Evolutionary conservation across 2,797 vertebrate species (phyloP), one percentile per base, ranked within the genome.

Genomic region (Eospalax fontanierii): DNA sequence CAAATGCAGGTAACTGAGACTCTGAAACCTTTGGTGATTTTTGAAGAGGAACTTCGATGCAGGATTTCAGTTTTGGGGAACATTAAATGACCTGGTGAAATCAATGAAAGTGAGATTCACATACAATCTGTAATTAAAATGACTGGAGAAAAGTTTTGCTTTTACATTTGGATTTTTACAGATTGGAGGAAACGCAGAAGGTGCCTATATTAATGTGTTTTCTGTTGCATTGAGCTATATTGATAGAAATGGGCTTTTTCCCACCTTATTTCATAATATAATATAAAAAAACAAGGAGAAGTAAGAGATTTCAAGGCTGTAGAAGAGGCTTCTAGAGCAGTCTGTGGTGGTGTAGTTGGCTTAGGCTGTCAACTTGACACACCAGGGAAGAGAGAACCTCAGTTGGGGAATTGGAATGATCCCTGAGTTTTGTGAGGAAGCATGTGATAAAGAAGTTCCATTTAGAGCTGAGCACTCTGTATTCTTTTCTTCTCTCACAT

Each of bases 141-240:
- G 9, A 98, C 99, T 91, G 99, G 99, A 95, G 99, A 99, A 71
- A 38, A 9, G 8, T 9, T 38, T 21, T 71, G 1, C 35, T 38
- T 71, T 71, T 71, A 71, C 70, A 71, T 71, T 71, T 22, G 73
- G 43, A 11, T 74, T 28, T 68, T 70, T 70, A 43, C 40, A 74
- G 24, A 15, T 74, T 98, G 99, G 99, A 82, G 99, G 99, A 94
- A 98, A 99, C 93, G 99, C 98, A 83, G 99, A 99, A 99, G 99
- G 99, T 99, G 21, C 33, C 1, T 24, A 6, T 70, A 8, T 38
- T 70, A 43, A 35, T 26, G 22, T 14, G n/a, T 26, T 35, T 19
- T 76, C n/a, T 38, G 43, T 38, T 33, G 1, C 8, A 54, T 28
- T 5, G 50, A 65, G 24, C 24, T 14, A 65, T 57, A 26, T 30